Base-by-base conservation (phyloP, 2,113 vertebrate genomes). In the Sciurus niger region DNA sequence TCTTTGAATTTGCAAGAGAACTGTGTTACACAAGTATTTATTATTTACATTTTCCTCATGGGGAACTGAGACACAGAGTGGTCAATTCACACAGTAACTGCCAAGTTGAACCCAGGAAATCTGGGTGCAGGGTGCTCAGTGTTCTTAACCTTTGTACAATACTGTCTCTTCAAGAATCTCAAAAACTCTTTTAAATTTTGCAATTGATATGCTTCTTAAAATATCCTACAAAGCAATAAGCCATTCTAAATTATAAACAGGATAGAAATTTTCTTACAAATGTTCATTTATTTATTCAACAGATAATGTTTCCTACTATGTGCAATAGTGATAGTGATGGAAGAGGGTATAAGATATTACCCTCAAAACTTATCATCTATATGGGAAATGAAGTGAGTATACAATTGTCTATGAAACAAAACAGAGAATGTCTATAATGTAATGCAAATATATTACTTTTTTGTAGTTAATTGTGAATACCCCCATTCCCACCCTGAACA, bases 261-360 rank as follows among this genome's bases (percentile, higher is more conserved):
- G 12, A 28, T 79, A 58, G 28, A 89, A 32, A 7, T 68, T 94
- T n/a, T 82, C 67, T 76, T 80, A 65, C 1, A 74, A 34, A 87
- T 84, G 12, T 72, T 82, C 92, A 90, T 60, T 73, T 85, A 70
- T 89, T 67, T 82, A 86, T 51, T 58, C 17, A 76, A 85, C 14
- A 77, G 43, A 43, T 53, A 55, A 34, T 13, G 25, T 92, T 94
- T 93, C 43, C 53, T 84, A 30, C 53, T 48, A 74, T n/a, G 34
- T 30, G 4, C 5, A 70, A 17, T n/a, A 60, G 46, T 67, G 65
- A 51, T 58, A 58, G 76, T 58, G 40, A n/a, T 20, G 51, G n/a
- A 87, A 83, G 9, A 87, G 8, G 9, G 10, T 30, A 72, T n/a
- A 84, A 72, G 22, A 68, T 25, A 60, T 11, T 46, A 34, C 24